Conservation (phyloP, 1,140 invertebrate species). For the Oryzaephilus surinamensis region DNA sequence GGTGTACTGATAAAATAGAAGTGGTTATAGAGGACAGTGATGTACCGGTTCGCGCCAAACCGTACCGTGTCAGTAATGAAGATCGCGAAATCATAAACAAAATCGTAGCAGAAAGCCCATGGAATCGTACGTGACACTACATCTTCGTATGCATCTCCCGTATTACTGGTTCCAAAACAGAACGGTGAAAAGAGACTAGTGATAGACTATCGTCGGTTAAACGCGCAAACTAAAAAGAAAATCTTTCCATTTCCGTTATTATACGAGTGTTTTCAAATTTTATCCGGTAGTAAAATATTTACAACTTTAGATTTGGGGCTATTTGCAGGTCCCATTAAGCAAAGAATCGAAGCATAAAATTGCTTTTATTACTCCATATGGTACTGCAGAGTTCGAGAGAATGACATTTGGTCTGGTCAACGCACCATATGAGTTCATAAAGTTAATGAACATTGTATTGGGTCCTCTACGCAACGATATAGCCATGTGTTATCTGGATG, state of each 20-base stretch:
- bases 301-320: slow-evolving; percentile 1
- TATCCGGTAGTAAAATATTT: slow-evolving; percentile 3
- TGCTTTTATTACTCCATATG: too few species aligned
- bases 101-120: slow-evolving; percentile 20
- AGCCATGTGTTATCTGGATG: too few species aligned
- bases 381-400: too few species aligned
- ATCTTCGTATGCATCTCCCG: slow-evolving; percentile 35
- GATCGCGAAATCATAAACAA: neutral
- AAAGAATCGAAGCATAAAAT: too few species aligned
- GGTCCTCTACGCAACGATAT: too few species aligned
- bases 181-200: slow-evolving; percentile 37
- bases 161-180: slow-evolving; percentile 39
- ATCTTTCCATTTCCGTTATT: too few species aligned
- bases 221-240: slow-evolving; percentile 26
- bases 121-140: slow-evolving; percentile 21
- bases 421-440: too few species aligned
- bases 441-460: too few species aligned
- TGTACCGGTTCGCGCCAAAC: neutral
- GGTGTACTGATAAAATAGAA: neutral
- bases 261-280: neutral
- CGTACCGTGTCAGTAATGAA: slow-evolving; percentile 2
- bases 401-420: too few species aligned
- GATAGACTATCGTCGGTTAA: slow-evolving; percentile 39
- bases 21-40: neutral
- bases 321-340: too few species aligned